These are phyloP conservation scores for Temnothorax longispinosus DNA, from an alignment of 1,140 invertebrate genomes.

Conservation along the genomic window DNA sequence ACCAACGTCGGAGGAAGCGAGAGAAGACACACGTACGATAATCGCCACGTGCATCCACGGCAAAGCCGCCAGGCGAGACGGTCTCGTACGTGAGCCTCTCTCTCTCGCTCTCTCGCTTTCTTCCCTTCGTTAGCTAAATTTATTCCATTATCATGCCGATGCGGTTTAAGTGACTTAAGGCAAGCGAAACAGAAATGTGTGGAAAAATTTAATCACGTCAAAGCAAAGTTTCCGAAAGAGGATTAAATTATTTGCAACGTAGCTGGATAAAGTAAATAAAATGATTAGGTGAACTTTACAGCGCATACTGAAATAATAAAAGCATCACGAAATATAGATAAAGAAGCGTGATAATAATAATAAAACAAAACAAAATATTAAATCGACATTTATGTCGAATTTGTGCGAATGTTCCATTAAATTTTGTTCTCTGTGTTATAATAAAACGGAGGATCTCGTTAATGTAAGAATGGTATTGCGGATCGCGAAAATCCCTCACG, in stretches of 20 bases:
- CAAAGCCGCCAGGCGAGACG: background rate
- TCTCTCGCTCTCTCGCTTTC: background rate
- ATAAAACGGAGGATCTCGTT: conserved; percentile 7
- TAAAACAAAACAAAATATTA: background rate
- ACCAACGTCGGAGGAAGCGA: background rate
- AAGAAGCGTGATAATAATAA: background rate
- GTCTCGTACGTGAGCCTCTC: background rate
- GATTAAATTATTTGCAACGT: background rate
- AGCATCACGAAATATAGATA: background rate
- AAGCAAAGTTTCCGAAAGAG: background rate
- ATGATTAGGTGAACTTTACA: background rate
- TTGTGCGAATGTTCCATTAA: background rate
- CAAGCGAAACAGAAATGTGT: background rate
- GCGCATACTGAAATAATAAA: background rate
- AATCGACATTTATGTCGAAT: background rate
- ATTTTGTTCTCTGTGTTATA: background rate
- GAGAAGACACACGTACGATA: conserved; percentile 30
- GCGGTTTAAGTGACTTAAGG: conserved; percentile 11
- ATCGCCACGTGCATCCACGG: conserved; percentile 26
- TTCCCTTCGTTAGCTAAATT: conserved; percentile 23
- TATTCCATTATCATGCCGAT: conserved; percentile 30
- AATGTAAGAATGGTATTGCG: conserved; percentile 15
- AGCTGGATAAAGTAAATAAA: background rate
- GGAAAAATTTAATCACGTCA: conserved; percentile 19
- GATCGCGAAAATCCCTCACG: conserved; percentile 24